Evolutionary conservation across 2,888 invertebrate species (phyloP).

Genomic region (Copidosoma aretas): DNA sequence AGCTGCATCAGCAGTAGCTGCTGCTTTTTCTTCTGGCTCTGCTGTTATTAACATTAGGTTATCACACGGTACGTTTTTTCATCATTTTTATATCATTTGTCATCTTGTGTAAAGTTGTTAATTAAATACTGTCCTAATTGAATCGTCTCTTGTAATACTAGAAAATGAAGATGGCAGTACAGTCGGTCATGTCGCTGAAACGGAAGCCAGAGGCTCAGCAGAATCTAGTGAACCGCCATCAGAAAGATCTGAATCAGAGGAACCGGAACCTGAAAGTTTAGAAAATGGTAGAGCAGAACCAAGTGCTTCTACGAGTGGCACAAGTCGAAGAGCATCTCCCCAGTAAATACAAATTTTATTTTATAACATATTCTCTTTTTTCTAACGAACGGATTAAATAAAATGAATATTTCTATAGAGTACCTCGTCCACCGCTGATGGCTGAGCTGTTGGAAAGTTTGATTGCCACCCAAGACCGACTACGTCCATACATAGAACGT

Average conservation of each 20-base stretch:
- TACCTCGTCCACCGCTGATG: conserved; percentile 65
- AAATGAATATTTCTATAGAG: conserved; percentile 38
- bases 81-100: not conserved
- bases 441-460: conserved; percentile 67
- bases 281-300: conserved; percentile 9
- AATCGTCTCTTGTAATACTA: conserved; percentile 11
- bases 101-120: not conserved
- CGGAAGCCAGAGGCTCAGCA: conserved; percentile 23
- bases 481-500: conserved; percentile 72
- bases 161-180: conserved; percentile 39
- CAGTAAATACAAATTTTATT: conserved; percentile 24
- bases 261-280: not conserved
- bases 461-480: conserved; percentile 66
- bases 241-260: conserved; percentile 5
- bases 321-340: conserved; percentile 17
- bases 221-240: conserved; percentile 6
- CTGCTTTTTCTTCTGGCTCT: conserved; percentile 56
- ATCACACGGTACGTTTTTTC: conserved; percentile 42
- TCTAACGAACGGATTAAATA: conserved; percentile 4
- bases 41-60: conserved; percentile 50
- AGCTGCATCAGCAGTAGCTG: conserved; percentile 57
- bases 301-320: conserved; percentile 27
- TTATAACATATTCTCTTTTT: conserved; percentile 2
- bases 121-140: not conserved
- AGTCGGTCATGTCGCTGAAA: conserved; percentile 36